Conservation (phyloP, 2,888 invertebrate genomes). For the Agriotes lineatus region DNA sequence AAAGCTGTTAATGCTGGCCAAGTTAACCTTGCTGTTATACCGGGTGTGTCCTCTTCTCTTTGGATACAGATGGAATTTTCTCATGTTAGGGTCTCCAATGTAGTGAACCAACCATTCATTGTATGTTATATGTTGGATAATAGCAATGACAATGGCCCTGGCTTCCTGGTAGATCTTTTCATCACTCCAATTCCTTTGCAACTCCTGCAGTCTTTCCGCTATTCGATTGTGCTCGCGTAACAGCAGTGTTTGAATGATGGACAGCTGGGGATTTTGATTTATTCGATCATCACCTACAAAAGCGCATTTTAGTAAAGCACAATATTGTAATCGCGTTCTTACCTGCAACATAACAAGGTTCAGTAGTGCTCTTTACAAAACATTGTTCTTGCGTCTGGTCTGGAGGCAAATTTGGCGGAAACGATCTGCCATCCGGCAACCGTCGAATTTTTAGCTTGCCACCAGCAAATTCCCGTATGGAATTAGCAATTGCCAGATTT, state of each 20-base stretch:
- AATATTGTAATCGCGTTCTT: too few species aligned
- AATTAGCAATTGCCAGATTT: not conserved
- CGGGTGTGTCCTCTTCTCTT: slow-evolving; percentile 65
- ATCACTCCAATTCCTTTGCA: slow-evolving; percentile 79
- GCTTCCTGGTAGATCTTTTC: slow-evolving; percentile 77
- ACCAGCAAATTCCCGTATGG: slow-evolving; percentile 7
- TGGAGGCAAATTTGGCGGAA: slow-evolving; percentile 1
- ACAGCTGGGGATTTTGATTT: slow-evolving; percentile 79
- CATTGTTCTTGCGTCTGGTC: not conserved
- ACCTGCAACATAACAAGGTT: slow-evolving; percentile 16
- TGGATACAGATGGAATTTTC: slow-evolving; percentile 69
- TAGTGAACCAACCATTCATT: slow-evolving; percentile 81
- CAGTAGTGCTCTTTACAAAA: not conserved
- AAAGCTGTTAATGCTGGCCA: slow-evolving; percentile 32
- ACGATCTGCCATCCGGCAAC: not conserved
- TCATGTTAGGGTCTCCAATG: slow-evolving; percentile 70
- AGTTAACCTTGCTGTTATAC: slow-evolving; percentile 35
- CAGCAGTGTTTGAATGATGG: slow-evolving; percentile 75
- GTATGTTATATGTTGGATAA: slow-evolving; percentile 76
- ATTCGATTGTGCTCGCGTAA: slow-evolving; percentile 82
- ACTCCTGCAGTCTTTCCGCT: slow-evolving; percentile 68
- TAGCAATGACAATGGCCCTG: slow-evolving; percentile 75
- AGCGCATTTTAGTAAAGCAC: slow-evolving; percentile 11
- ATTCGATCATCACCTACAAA: slow-evolving; percentile 75
- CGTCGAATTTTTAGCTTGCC: slow-evolving; percentile 5